phyloP scores from a whole-genome alignment of 2,797 vertebrate species.

The Chelonia mydas region DNA sequence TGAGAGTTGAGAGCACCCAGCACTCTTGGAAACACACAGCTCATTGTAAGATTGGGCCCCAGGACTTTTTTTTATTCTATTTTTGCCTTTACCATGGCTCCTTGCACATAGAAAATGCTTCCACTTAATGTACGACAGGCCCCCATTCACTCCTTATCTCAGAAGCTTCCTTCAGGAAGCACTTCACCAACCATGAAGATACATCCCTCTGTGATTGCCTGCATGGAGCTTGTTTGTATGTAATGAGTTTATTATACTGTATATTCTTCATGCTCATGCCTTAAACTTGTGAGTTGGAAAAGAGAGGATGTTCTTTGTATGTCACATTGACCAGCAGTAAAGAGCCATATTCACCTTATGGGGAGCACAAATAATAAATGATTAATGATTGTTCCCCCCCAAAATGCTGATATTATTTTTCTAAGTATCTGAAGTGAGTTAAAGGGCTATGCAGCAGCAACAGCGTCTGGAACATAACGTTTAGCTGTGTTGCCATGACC shows the following conservation, averaged over 20 bases:
- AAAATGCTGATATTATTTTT: not conserved
- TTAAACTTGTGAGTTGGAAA: not conserved
- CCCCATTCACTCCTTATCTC: not conserved
- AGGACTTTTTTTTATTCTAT: not conserved
- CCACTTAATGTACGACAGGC: not conserved
- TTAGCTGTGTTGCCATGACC: not conserved
- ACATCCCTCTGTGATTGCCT: not conserved
- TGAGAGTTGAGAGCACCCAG: not conserved
- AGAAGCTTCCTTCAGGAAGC: not conserved
- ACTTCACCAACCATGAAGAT: accelerated
- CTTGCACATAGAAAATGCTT: not conserved
- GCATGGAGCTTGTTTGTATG: not conserved
- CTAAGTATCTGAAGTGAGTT: not conserved
- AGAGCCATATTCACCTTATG: not conserved
- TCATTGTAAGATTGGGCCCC: not conserved
- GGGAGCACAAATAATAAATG: not conserved
- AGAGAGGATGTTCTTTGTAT: not conserved
- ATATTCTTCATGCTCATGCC: not conserved
- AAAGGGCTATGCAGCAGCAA: not conserved
- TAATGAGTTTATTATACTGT: not conserved
- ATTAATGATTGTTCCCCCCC: not conserved
- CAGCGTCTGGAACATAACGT: not conserved
- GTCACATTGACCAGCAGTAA: not conserved
- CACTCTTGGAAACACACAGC: not conserved
- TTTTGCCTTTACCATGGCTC: not conserved